Percentiles rank a stretch among this genome's conserved stretches.
phyloP scores from a whole-genome alignment of 1,140 invertebrate genomes.

The Euura lappo region DNA sequence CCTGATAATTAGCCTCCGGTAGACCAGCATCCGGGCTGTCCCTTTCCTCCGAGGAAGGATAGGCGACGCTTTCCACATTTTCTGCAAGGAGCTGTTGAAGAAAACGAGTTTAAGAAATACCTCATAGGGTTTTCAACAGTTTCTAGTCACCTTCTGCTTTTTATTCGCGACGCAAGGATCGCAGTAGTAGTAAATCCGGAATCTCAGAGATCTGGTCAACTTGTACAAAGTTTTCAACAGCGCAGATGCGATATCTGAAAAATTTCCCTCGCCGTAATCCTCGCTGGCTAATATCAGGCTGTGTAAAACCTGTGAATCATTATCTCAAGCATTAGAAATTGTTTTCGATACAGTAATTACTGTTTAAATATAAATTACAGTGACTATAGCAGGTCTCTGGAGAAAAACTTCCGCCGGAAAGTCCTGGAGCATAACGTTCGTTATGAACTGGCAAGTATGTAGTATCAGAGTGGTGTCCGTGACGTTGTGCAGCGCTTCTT shows the following conservation, averaged over 20 bases:
- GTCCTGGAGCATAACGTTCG: constrained; percentile 70
- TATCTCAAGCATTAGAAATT: neutral
- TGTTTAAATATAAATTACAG: constrained; percentile 49
- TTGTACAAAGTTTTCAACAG: constrained; percentile 56
- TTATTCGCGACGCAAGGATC: constrained; percentile 60
- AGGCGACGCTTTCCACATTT: constrained; percentile 36
- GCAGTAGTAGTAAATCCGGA: constrained; percentile 59
- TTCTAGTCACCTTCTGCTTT: constrained; percentile 49
- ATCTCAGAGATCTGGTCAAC: constrained; percentile 55
- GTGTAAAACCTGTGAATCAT: constrained; percentile 44
- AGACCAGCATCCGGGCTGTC: constrained; percentile 44
- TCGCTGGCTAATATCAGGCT: constrained; percentile 35
- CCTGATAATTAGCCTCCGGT: constrained; percentile 46
- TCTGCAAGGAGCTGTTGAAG: constrained; percentile 33
- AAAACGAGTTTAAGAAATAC: constrained; percentile 6
- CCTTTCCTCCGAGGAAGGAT: constrained; percentile 35
- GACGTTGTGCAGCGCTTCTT: constrained; percentile 59
- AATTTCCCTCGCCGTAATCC: constrained; percentile 25
- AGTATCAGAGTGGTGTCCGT: constrained; percentile 54
- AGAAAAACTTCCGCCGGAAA: constrained; percentile 75
- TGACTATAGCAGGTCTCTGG: constrained; percentile 67
- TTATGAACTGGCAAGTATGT: constrained; percentile 68
- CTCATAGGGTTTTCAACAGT: neutral
- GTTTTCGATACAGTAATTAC: neutral
- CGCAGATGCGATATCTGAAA: constrained; percentile 36